Base-by-base conservation (phyloP, 2,888 invertebrate genomes). In the Agrotis segetum region DNA sequence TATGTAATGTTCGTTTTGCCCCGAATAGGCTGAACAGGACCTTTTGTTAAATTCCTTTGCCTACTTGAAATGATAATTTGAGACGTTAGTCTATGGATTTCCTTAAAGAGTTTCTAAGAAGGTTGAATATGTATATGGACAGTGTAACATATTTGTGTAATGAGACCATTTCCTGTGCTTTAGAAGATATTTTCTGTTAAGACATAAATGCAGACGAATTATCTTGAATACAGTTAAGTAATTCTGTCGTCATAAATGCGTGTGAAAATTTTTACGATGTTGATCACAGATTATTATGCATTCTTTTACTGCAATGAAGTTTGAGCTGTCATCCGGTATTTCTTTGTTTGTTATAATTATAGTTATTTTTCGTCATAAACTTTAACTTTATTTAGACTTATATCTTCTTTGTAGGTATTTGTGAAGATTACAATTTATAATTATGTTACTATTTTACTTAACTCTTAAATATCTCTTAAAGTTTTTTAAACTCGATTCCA, bases 21-120 rank as follows among this genome's bases (percentile, higher is more conserved):
- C 69, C 67, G 47, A 79, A 79, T 71, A 84, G 56, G 67, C 73
- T 65, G 63, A 68, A 70, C 70, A 82, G 83, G 76, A 82, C 73
- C 70, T 76, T 79, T 82, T 84, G 73, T 81, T 56, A 34, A 71
- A 82, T 82, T 59, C 71, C 83, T 82, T 82, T 82, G 71, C 80
- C 60, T 71, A 68, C 56, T 80, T 78, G 49, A 68, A 76, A 79
- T 83, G 72, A 58, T 80, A 80, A 80, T 68, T 75, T 72, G 9
- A 21, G 16, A 34, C 53, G 29, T 67, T 73, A 60, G 77, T 77
- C 77, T 79, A 79, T 83, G 62, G 72, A 71, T 69, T 68, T 69
- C 68, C 71, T 58, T 75, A 59, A 70, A 70, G 52, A 79, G 71
- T 67, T 79, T 76, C 60, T 67, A 69, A 69, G 77, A 58, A 73